phyloP scores from a whole-genome alignment of 2,113 vertebrate genomes.

The Bubo blakistoni region DNA sequence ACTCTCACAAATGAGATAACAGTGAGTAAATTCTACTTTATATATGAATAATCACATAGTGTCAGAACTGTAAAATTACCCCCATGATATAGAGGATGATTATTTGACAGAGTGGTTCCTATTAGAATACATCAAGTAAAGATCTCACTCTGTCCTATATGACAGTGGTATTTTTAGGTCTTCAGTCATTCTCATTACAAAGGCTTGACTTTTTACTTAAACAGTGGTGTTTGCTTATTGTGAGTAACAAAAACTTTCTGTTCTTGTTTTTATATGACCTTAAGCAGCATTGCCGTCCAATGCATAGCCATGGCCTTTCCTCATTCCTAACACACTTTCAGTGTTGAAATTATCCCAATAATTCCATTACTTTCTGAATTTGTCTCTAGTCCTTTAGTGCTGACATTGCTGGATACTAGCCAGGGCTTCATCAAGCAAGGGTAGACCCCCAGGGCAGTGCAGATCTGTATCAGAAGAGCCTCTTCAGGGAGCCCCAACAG shows the following conservation, averaged over 20 bases:
- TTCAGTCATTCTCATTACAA: neutral
- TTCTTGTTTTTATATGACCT: neutral
- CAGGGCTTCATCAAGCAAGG: neutral
- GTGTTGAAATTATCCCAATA: neutral
- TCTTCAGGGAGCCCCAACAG: neutral
- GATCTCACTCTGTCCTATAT: neutral
- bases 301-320: neutral
- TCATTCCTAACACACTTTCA: neutral
- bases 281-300: neutral
- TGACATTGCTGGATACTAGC: neutral
- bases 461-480: neutral
- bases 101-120: neutral
- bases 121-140: neutral
- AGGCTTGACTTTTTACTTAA: neutral
- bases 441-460: neutral
- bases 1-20: neutral
- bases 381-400: neutral
- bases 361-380: neutral
- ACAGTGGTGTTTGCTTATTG: neutral
- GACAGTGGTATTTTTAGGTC: slow-evolving; percentile 13
- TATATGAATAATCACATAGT: neutral
- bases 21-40: neutral
- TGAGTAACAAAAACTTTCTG: neutral
- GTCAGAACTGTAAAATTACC: neutral
- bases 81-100: neutral